Conservation (phyloP, 2,797 vertebrate species). For the Leptodactylus fallax region DNA sequence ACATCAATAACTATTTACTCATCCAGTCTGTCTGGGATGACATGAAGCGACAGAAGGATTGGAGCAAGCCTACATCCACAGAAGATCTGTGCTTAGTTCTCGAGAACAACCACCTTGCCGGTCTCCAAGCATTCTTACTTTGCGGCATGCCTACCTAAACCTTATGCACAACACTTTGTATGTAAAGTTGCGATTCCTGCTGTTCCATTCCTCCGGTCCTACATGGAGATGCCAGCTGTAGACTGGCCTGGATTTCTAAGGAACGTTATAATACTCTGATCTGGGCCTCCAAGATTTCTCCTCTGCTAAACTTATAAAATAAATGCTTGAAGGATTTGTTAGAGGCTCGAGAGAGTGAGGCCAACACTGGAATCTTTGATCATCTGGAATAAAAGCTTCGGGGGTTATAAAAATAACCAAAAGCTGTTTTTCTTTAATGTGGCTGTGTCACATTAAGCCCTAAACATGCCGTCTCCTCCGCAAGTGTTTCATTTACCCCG, state of each 20-base stretch:
- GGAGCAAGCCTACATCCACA: no score
- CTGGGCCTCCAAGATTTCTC: background rate
- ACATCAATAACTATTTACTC: no score
- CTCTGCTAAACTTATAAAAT: constrained; percentile 26
- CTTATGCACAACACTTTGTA: no score
- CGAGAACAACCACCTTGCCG: no score
- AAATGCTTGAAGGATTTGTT: constrained; percentile 35
- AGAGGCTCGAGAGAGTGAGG: background rate
- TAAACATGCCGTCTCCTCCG: constrained; percentile 31
- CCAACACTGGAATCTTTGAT: constrained; percentile 40
- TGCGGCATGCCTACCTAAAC: no score
- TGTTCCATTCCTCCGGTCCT: background rate
- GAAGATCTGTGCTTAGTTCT: no score
- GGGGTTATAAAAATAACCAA: constrained; percentile 46
- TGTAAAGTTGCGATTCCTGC: no score
- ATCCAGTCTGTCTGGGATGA: no score
- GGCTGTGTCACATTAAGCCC: constrained; percentile 22
- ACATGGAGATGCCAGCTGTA: background rate
- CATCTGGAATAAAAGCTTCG: constrained; percentile 31
- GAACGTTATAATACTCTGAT: background rate
- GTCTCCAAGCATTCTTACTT: no score
- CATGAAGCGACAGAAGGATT: no score
- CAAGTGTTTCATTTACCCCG: constrained; percentile 52
- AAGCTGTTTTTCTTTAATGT: constrained; percentile 42
- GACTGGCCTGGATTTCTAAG: background rate